Evolutionary conservation across 2,113 vertebrate species (phyloP), one percentile per base, ranked within the genome.

Genomic region (Corvus cornix): DNA sequence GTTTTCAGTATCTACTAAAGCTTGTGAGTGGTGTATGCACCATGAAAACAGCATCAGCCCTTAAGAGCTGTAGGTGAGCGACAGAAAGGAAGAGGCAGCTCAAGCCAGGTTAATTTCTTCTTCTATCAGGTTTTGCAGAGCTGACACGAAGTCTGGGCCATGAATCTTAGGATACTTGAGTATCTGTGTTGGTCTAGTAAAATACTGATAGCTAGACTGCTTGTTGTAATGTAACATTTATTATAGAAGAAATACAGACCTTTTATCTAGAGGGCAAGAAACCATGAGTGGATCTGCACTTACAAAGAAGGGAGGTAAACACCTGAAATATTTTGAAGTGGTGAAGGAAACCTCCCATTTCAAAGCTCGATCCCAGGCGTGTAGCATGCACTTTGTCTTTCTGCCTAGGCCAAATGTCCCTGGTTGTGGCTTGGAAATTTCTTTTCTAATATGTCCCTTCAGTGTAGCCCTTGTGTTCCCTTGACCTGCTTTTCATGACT

Each of bases 351-450:
- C 19, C 19, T 68, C 14, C 24, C 1, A 5, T 77, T 70, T 60
- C 44, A 43, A 73, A 90, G 49, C 37, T 27, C 52, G 77, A 68
- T 74, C 39, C 44, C 43, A 66, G n/a, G 23, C n/a, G 59, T 0
- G 0, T 55, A 69, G 41, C 0, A 0, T 46, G 37, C 24, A 82
- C 31, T 15, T 87, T 49, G 31, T 53, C 37, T 51, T 80, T 46
- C 59, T 93, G 52, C 56, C 37, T 46, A n/a, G 43, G 28, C 64
- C 10, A 11, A 53, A 33, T 24, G 46, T 30, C 46, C 49, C 75
- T 53, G 44, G 16, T 4, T 5, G 39, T 77, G 30, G 16, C 73
- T 63, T 43, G 35, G 27, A 64, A 72, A 27, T 70, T 37, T 85
- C 49, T 81, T 78, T 22, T 52, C 39, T 53, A 33, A 2, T 35